Evolutionary conservation across 2,797 vertebrate genomes (phyloP), one percentile per base, ranked within the genome.

Genomic region (Spizella passerina): DNA sequence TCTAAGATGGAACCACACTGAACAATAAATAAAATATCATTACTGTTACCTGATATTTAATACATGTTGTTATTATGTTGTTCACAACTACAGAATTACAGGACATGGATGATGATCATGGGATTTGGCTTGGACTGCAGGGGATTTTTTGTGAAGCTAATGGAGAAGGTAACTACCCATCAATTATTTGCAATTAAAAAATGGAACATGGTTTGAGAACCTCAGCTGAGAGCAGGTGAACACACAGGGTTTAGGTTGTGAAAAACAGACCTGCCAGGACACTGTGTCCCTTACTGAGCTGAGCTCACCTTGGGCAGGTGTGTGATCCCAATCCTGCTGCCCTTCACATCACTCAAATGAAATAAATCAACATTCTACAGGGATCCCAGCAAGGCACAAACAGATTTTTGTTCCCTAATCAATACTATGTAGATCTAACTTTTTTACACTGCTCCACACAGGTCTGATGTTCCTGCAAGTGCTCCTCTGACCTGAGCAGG

Each of bases 231-330:
- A 7, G 7, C 66, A 84, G n/a, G 30, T 43, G 70, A 66, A 50
- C 43, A 70, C 32, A 27, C 5, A 27, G 15, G 14, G 4, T 47
- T 87, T 44, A 57, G 30, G 20, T 3, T 14, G 6, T 39, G 59
- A 68, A 82, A 87, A 63, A 9, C 60, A 91, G 5, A 29, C 16
- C 38, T 76, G 63, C 17, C 27, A 56, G 73, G 10, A 59, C 55
- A n/a, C 12, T 24, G 1, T 3, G 32, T 13, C 32, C 77, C 47
- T 84, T 3, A 17, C 2, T 1, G 34, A 19, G 76, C 6, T 1
- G 22, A 90, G 59, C 7, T 94, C 70, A 84, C 78, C 73, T 60
- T 53, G 59, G 50, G 30, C 43, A 55, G 1, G 6, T 10, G 81
- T 49, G 43, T 1, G 8, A 6, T 24, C 65, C 76, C 39, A 12